Conservation (phyloP, 2,113 vertebrate species). For the Dryoscopus gambensis region DNA sequence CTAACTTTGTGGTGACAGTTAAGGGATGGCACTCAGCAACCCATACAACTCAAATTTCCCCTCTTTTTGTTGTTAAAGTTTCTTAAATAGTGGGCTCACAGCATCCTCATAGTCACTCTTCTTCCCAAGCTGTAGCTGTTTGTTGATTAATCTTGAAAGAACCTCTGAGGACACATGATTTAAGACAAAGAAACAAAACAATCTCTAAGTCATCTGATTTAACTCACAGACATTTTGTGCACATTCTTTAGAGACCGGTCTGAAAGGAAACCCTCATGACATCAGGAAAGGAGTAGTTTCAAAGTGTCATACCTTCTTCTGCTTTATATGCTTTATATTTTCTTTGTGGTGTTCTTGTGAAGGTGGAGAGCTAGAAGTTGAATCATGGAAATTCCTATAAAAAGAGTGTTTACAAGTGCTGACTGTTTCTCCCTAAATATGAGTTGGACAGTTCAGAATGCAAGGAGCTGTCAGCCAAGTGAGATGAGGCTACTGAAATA, state of each 20-base stretch:
- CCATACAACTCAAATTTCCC: neutral
- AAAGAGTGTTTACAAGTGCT: neutral
- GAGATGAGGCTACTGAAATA: neutral
- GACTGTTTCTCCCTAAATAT: neutral
- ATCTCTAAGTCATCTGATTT: neutral
- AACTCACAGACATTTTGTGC: neutral
- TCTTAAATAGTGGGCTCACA: neutral
- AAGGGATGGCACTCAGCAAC: neutral
- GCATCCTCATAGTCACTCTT: neutral
- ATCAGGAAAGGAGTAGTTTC: neutral
- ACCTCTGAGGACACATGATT: neutral
- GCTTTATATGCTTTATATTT: neutral
- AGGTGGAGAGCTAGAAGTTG: neutral
- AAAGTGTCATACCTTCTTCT: neutral
- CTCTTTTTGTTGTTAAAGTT: neutral
- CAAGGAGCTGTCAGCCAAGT: neutral
- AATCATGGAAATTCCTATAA: neutral
- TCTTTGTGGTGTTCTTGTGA: neutral
- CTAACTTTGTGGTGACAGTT: neutral
- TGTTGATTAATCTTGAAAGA: neutral
- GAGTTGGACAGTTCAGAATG: neutral
- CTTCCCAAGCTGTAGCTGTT: neutral
- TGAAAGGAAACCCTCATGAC: neutral
- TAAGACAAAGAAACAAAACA: neutral
- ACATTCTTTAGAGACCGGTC: neutral